phyloP scores from a whole-genome alignment of 2,113 vertebrate species.

The Trogon surrucura region DNA sequence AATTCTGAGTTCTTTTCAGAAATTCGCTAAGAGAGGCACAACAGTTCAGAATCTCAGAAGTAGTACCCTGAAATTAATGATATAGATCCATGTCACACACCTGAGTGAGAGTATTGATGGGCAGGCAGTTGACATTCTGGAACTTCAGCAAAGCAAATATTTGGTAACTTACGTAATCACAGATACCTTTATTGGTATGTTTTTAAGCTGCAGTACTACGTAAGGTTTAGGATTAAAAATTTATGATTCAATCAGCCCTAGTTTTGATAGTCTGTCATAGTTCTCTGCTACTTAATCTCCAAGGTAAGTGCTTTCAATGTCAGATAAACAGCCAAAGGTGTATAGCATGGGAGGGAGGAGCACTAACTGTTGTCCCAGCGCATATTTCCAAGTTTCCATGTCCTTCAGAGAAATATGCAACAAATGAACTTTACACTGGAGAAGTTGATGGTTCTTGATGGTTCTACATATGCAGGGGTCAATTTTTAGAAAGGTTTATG shows the following conservation, averaged over 20 bases:
- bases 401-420: not conserved
- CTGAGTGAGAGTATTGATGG: not conserved
- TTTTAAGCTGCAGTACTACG: not conserved
- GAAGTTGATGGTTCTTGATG: not conserved
- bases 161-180: not conserved
- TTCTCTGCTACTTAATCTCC: not conserved
- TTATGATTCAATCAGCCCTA: not conserved
- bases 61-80: not conserved
- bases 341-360: fast-evolving
- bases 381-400: not conserved
- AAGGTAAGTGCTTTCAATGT: not conserved
- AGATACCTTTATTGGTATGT: not conserved
- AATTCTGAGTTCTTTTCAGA: not conserved
- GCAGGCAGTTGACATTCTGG: not conserved
- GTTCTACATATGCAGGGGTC: not conserved
- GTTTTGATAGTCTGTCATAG: not conserved
- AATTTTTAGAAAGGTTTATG: not conserved
- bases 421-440: not conserved
- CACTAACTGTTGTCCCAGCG: not conserved
- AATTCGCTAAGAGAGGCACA: not conserved
- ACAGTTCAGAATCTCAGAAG: not conserved
- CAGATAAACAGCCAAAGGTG: not conserved
- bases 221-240: not conserved
- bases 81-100: not conserved
- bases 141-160: not conserved